Percentiles rank a stretch among this genome's conserved stretches.
phyloP scores from a whole-genome alignment of 2,797 vertebrate genomes.

The Alosa sapidissima region DNA sequence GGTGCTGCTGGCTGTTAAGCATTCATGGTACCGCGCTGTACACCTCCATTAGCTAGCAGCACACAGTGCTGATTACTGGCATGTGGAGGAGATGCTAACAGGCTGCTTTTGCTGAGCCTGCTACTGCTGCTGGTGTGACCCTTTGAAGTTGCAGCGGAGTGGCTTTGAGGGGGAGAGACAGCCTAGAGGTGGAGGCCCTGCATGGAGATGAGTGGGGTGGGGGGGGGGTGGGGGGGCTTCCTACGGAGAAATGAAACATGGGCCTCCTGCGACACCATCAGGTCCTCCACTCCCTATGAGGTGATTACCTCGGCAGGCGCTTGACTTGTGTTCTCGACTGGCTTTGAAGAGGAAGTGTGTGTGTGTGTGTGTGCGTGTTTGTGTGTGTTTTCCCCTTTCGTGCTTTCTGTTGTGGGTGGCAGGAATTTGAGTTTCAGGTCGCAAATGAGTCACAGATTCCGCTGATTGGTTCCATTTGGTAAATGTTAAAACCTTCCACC shows the following conservation, averaged over 20 bases:
- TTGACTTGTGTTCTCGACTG: not conserved
- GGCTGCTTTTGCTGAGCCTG: no score
- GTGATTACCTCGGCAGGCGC: not conserved
- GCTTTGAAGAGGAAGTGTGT: conserved; percentile 7
- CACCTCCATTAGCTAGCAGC: no score
- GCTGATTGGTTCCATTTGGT: conserved; percentile 12
- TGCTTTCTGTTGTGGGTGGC: conserved; percentile 12
- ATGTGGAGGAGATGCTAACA: no score
- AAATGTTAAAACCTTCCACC: conserved; percentile 17
- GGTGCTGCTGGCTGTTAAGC: not conserved
- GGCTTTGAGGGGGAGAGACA: no score
- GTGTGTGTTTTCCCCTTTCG: not conserved
- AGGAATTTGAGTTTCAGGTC: conserved; percentile 19
- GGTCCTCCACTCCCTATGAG: not conserved
- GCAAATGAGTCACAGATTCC: conserved; percentile 11
- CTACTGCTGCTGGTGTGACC: no score
- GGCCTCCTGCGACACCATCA: not conserved
- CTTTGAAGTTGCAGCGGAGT: no score
- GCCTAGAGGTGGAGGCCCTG: no score
- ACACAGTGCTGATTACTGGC: no score
- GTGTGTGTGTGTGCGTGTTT: not conserved
- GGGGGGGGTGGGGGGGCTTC: no score
- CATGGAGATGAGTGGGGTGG: no score
- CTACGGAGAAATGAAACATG: not conserved
- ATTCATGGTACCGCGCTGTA: no score